phyloP scores from a whole-genome alignment of 2,113 vertebrate genomes.

The Sander lucioperca region DNA sequence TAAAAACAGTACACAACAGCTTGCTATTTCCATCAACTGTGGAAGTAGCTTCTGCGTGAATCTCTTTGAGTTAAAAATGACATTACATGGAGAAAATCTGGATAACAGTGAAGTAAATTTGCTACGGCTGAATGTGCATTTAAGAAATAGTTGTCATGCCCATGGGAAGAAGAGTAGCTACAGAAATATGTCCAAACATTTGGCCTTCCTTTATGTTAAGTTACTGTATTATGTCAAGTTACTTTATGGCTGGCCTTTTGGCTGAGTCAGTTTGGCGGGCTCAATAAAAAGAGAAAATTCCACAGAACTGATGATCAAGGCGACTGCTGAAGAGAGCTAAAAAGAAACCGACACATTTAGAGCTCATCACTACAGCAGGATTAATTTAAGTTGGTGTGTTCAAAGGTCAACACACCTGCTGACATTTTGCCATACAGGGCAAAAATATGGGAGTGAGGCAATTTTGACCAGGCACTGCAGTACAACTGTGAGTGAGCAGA shows the following conservation, averaged over 20 bases:
- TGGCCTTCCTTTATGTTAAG: not conserved
- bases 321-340: not conserved
- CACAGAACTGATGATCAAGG: not conserved
- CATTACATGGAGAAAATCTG: not conserved
- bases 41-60: too few species aligned
- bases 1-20: not conserved
- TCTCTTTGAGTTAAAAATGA: not conserved
- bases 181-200: not conserved
- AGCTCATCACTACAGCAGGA: not conserved
- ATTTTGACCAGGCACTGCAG: slow-evolving; percentile 15
- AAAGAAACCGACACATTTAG: not conserved
- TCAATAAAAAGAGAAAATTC: not conserved
- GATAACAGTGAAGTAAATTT: not conserved
- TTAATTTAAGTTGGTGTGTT: not conserved
- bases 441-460: slow-evolving; percentile 6
- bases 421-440: slow-evolving; percentile 10
- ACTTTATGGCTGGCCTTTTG: not conserved
- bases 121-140: not conserved
- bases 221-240: too few species aligned
- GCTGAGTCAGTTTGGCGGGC: not conserved
- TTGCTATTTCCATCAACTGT: not conserved
- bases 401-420: slow-evolving; percentile 29
- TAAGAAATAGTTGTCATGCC: not conserved
- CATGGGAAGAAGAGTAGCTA: not conserved
- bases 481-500: slow-evolving; percentile 2